A percentile compares a stretch with the other conserved stretches of the same genome.
Conservation (phyloP, 2,888 invertebrate genomes). For the Thalpophila matura region DNA sequence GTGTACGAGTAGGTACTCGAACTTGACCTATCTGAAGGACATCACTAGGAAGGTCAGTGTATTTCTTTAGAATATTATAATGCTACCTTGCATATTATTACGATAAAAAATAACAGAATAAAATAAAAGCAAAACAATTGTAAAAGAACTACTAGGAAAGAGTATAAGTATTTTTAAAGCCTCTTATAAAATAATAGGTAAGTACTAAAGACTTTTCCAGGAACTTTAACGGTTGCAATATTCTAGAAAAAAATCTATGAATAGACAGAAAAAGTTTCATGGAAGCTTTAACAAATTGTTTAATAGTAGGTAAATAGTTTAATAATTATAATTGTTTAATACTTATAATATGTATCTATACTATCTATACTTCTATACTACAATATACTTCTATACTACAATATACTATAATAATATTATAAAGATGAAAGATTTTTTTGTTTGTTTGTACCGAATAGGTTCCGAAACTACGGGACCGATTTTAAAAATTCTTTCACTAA, state of each 20-base stretch:
- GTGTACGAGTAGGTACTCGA: conserved; percentile 12
- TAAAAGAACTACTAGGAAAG: background rate
- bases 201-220: background rate
- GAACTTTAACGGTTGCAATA: background rate
- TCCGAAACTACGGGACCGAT: too few relatives aligned
- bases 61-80: conserved; percentile 12
- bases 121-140: background rate
- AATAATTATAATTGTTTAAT: too few relatives aligned
- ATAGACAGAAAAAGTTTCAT: too few relatives aligned
- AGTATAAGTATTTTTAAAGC: background rate
- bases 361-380: too few relatives aligned
- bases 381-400: too few relatives aligned
- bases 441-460: too few relatives aligned
- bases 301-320: too few relatives aligned
- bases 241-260: background rate
- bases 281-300: too few relatives aligned
- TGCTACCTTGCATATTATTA: background rate
- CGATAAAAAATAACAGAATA: background rate
- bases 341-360: too few relatives aligned
- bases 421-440: too few relatives aligned
- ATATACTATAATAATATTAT: too few relatives aligned
- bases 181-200: background rate
- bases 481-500: too few relatives aligned
- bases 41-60: conserved; percentile 4
- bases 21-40: conserved; percentile 31